Conservation (phyloP, 2,888 invertebrate genomes). For the Alsophila aescularia region DNA sequence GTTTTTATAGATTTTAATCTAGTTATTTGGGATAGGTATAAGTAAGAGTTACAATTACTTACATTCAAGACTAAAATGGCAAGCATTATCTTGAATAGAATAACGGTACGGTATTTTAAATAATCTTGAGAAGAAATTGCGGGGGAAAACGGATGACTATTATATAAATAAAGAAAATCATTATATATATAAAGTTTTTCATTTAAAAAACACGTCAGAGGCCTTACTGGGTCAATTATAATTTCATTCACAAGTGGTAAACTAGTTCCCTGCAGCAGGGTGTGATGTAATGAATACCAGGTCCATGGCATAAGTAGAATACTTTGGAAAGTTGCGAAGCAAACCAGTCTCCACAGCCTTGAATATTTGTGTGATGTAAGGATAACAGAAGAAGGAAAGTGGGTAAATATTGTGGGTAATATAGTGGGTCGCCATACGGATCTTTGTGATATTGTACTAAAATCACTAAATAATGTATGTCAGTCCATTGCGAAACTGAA, state of each 20-base stretch:
- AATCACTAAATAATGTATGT: not conserved
- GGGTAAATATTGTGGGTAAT: not conserved
- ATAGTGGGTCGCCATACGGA: not conserved
- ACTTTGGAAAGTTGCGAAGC: slow-evolving; percentile 32
- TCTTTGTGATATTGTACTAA: not conserved
- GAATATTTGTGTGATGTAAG: slow-evolving; percentile 28
- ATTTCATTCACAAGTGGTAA: slow-evolving; percentile 53
- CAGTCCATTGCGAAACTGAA: not conserved
- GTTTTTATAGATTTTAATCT: too few species aligned
- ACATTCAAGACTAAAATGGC: too few species aligned
- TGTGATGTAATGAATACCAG: slow-evolving; percentile 40
- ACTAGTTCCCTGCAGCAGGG: slow-evolving; percentile 52
- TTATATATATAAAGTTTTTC: too few species aligned
- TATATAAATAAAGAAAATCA: not conserved
- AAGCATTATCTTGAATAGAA: too few species aligned
- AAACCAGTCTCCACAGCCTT: slow-evolving; percentile 29
- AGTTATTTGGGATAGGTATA: too few species aligned
- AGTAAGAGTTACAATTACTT: too few species aligned
- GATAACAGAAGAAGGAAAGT: slow-evolving; percentile 18
- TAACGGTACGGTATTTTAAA: too few species aligned
- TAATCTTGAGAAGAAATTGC: too few species aligned
- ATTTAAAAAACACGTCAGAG: slow-evolving; percentile 1
- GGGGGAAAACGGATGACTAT: not conserved
- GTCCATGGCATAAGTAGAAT: slow-evolving; percentile 26
- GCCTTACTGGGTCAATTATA: slow-evolving; percentile 46